Conservation (phyloP, 2,113 vertebrate species). For the Turnix velox region DNA sequence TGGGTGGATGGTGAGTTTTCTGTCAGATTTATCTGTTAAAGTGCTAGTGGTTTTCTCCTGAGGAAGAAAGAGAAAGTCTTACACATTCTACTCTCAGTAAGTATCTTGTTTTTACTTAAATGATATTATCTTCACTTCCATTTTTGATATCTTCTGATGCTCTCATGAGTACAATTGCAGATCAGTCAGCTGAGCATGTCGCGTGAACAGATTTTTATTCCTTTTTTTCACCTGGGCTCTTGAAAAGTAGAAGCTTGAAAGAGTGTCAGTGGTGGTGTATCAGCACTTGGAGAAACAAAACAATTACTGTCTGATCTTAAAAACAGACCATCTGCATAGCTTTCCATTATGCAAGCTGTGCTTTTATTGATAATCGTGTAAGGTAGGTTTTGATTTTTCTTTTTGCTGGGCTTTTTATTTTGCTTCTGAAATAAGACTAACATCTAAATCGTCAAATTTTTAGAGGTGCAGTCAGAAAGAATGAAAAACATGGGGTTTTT, state of each 20-base stretch:
- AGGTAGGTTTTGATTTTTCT: neutral
- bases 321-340: neutral
- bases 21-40: neutral
- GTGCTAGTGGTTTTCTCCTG: neutral
- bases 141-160: neutral
- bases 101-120: neutral
- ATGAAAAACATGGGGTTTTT: neutral
- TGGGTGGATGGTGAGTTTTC: neutral
- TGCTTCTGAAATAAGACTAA: neutral
- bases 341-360: neutral
- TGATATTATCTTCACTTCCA: neutral
- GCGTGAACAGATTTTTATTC: neutral
- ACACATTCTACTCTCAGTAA: neutral
- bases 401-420: neutral
- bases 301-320: neutral
- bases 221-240: neutral
- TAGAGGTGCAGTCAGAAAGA: neutral
- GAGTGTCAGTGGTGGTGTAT: too few species aligned
- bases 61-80: neutral
- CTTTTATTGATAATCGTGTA: neutral
- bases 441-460: neutral
- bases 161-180: neutral
- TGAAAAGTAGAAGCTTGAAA: neutral
- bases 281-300: neutral
- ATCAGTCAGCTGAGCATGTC: neutral